phyloP scores from a whole-genome alignment of 2,888 invertebrate species.

The Andrena fulva region DNA sequence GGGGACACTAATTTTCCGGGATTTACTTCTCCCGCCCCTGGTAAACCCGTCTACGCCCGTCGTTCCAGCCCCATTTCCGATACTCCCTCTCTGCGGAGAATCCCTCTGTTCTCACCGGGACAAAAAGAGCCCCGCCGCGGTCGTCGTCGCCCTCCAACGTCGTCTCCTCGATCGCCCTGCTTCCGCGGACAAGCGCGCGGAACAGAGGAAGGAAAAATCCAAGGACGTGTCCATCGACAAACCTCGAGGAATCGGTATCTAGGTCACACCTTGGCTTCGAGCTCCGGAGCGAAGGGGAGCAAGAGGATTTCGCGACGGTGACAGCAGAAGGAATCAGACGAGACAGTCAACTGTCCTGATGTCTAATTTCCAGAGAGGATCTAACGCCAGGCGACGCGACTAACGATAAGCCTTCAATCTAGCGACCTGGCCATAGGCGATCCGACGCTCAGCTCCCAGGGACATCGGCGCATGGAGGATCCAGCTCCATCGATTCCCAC shows the following conservation, averaged over 20 bases:
- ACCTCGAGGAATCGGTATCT: constrained; percentile 53
- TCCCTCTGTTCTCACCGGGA: background rate
- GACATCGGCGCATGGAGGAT: constrained; percentile 35
- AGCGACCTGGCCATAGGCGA: constrained; percentile 36
- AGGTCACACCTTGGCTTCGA: constrained; percentile 50
- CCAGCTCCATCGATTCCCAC: constrained; percentile 35
- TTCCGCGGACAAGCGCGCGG: background rate
- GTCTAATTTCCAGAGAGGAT: constrained; percentile 65
- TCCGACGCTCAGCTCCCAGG: constrained; percentile 31
- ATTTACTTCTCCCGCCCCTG: constrained; percentile 61
- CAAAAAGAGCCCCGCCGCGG: constrained; percentile 45
- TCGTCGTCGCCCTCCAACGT: constrained; percentile 28
- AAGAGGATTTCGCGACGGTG: constrained; percentile 53
- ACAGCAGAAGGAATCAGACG: constrained; percentile 52
- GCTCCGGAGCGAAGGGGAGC: background rate
- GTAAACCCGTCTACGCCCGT: constrained; percentile 49
- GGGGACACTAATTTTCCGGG: constrained; percentile 67
- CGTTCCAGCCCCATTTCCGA: constrained; percentile 47
- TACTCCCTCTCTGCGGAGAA: constrained; percentile 9
- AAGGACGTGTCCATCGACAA: background rate
- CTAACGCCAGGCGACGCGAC: constrained; percentile 45
- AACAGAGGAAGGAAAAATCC: background rate
- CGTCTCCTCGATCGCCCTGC: constrained; percentile 48
- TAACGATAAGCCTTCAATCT: constrained; percentile 62
- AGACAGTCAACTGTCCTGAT: constrained; percentile 54